These are phyloP conservation scores for Trichogramma dendrolimi DNA, from an alignment of 2,888 invertebrate genomes.

Conservation along the genomic window DNA sequence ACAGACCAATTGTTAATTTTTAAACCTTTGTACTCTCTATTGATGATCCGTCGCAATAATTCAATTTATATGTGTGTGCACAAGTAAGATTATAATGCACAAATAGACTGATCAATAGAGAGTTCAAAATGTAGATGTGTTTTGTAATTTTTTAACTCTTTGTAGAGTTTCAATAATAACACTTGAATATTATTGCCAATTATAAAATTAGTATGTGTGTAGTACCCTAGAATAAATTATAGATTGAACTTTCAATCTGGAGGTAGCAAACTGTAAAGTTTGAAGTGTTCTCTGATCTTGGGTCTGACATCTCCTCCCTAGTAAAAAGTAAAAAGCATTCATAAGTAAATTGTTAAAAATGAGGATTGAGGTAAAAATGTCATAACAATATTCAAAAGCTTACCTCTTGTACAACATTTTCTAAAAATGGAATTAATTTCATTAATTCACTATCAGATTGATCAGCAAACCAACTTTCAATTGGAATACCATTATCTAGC, in stretches of 20 bases:
- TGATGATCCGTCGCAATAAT: background rate
- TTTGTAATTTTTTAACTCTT: constrained; percentile 19
- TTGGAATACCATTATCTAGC: constrained; percentile 93
- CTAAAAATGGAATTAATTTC: constrained; percentile 87
- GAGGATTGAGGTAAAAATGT: background rate
- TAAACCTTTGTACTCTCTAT: too few species aligned
- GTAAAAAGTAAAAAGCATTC: constrained; percentile 39
- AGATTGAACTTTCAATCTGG: constrained; percentile 60
- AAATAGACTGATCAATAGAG: too few species aligned
- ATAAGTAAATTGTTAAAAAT: background rate
- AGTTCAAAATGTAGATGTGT: too few species aligned
- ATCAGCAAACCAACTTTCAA: constrained; percentile 96
- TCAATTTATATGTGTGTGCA: background rate
- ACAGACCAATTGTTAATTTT: constrained; percentile 9
- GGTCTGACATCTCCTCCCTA: constrained; percentile 91
- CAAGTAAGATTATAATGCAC: background rate
- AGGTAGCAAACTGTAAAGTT: constrained; percentile 82
- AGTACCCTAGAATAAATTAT: background rate
- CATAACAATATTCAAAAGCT: constrained; percentile 38
- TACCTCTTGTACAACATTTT: constrained; percentile 77
- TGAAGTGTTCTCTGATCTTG: constrained; percentile 84
- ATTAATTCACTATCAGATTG: constrained; percentile 83
- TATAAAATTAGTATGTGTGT: background rate
- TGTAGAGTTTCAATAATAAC: constrained; percentile 15
- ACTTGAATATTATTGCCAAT: constrained; percentile 18